These are phyloP conservation scores for Druon quercuslanigerum DNA, from an alignment of 1,140 invertebrate species.

Conservation along the genomic window DNA sequence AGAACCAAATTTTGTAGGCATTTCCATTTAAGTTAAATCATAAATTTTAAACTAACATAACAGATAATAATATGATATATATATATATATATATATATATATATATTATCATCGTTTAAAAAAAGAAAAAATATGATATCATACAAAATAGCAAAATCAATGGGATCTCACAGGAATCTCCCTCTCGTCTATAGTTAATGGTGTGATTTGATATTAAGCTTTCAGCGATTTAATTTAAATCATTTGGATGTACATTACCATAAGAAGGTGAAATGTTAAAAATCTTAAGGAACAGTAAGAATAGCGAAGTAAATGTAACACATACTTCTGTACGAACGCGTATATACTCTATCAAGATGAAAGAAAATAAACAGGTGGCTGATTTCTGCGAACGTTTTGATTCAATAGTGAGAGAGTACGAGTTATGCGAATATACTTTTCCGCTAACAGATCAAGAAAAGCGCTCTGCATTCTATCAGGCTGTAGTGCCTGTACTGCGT, in stretches of 20 bases:
- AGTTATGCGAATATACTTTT: slow-evolving; percentile 36
- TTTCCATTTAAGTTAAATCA: no score
- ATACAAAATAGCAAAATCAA: no score
- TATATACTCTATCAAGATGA: slow-evolving; percentile 36
- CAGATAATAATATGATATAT: no score
- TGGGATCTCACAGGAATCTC: no score
- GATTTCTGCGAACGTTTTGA: slow-evolving; percentile 44
- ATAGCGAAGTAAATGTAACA: slow-evolving; percentile 41
- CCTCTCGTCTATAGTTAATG: no score
- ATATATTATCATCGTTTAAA: no score
- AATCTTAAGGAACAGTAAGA: slow-evolving; percentile 33
- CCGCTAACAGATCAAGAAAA: slow-evolving; percentile 39
- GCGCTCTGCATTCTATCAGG: slow-evolving; percentile 45
- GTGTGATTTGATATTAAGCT: no score
- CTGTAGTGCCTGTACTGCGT: slow-evolving; percentile 23
- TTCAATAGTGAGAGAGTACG: slow-evolving; percentile 40
- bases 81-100: no score
- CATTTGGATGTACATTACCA: slow-evolving; percentile 42
- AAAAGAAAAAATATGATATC: no score
- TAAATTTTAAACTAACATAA: no score
- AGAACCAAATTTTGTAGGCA: no score
- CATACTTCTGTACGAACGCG: slow-evolving; percentile 41
- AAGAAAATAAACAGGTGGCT: slow-evolving; percentile 28
- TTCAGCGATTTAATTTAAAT: no score
- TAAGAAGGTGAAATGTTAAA: slow-evolving; percentile 36